These are phyloP conservation scores for Paralvinella palmiformis DNA, from an alignment of 1,140 invertebrate genomes.

Conservation along the genomic window DNA sequence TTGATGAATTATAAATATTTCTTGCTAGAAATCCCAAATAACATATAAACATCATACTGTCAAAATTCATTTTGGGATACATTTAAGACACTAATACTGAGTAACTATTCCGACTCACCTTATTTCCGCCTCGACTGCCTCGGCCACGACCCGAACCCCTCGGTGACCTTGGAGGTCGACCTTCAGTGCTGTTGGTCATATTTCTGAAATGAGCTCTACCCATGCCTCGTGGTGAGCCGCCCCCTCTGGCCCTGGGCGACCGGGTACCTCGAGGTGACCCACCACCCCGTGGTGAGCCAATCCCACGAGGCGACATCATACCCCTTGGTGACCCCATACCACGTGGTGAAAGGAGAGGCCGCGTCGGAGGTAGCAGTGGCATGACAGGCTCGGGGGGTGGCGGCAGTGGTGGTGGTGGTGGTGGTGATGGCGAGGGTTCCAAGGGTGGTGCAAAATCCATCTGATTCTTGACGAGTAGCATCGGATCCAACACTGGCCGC, in stretches of 20 bases:
- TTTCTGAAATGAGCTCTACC: no score
- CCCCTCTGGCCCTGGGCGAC: slow-evolving; percentile 28
- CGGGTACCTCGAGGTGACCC: background rate
- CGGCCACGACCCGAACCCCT: background rate
- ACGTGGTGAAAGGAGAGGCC: no score
- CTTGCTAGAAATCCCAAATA: no score
- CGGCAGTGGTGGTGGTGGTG: background rate
- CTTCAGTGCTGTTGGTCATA: slow-evolving; percentile 7
- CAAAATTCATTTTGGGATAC: no score
- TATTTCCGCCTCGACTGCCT: background rate
- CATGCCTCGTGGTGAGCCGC: background rate
- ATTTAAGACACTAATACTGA: no score
- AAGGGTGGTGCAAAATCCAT: background rate
- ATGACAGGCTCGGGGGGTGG: slow-evolving; percentile 18
- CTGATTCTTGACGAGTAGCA: background rate
- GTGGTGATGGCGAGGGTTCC: slow-evolving; percentile 56
- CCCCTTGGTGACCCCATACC: background rate
- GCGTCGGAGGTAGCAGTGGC: no score
- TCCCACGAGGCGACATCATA: background rate
- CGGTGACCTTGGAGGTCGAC: background rate
- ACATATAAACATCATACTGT: no score
- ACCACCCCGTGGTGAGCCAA: background rate
- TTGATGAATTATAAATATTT: no score
- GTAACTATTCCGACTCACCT: background rate
- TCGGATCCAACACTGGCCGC: slow-evolving; percentile 18